phyloP scores from a whole-genome alignment of 2,797 vertebrate species.

The Triplophysa bombifrons region DNA sequence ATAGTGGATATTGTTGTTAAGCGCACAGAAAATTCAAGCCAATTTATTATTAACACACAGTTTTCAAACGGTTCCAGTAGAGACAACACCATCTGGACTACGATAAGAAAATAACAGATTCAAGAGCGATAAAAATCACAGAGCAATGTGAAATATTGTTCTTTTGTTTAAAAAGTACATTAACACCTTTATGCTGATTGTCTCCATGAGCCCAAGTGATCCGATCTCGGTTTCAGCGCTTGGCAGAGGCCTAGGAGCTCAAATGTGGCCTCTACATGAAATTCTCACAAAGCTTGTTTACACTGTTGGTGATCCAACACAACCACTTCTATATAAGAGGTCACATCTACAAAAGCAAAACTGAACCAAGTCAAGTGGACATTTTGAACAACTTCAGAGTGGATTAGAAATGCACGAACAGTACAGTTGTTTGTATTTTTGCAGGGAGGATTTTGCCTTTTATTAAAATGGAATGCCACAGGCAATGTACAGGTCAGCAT shows the following conservation, averaged over 20 bases:
- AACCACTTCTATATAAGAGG: constrained; percentile 6
- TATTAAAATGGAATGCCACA: not conserved
- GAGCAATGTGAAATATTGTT: constrained; percentile 33
- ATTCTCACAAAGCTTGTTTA: constrained; percentile 22
- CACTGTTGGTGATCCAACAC: constrained; percentile 27
- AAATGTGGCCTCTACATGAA: constrained; percentile 13
- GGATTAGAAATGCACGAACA: not conserved
- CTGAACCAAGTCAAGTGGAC: constrained; percentile 20
- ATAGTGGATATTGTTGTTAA: constrained; percentile 38
- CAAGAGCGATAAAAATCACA: constrained; percentile 45
- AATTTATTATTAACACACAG: constrained; percentile 38
- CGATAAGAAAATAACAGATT: constrained; percentile 45
- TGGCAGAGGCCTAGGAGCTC: constrained; percentile 38
- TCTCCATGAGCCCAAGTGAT: constrained; percentile 9
- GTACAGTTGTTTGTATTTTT: not conserved
- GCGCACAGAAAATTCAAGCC: constrained; percentile 38
- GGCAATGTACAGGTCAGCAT: not conserved
- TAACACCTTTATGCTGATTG: constrained; percentile 35
- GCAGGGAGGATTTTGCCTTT: not conserved
- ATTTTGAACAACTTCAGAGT: constrained; percentile 2
- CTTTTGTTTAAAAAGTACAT: constrained; percentile 46
- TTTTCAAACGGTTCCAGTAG: constrained; percentile 36
- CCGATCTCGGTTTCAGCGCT: not conserved
- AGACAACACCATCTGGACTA: constrained; percentile 37
- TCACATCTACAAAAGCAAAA: not conserved